A percentile compares a stretch with the other conserved stretches of the same genome.
phyloP scores from a whole-genome alignment of 2,113 vertebrate species.

The Gopherus evgoodei region DNA sequence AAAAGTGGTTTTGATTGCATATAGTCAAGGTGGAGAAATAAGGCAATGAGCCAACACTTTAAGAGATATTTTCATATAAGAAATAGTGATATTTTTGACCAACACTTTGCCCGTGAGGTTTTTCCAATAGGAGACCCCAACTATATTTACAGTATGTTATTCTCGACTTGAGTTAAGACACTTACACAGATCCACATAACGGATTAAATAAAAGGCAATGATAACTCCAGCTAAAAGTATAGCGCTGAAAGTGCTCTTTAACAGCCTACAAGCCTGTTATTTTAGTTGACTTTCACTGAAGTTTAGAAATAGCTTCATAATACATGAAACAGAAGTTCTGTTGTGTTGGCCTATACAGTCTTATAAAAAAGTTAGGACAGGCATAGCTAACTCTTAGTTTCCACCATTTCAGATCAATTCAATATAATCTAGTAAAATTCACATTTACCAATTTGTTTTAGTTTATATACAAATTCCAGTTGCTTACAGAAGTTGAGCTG shows the following conservation, averaged over 20 bases:
- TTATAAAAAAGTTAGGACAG: background rate
- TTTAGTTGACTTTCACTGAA: background rate
- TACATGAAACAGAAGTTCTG: background rate
- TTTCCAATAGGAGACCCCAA: background rate
- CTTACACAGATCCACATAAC: background rate
- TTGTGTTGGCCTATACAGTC: background rate
- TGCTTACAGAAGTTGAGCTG: slow-evolving; percentile 43
- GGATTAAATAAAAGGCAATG: background rate
- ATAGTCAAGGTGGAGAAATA: slow-evolving; percentile 30
- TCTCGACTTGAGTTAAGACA: background rate
- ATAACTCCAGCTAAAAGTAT: background rate
- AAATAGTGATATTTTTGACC: background rate
- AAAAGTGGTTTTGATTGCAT: background rate
- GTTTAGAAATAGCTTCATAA: background rate
- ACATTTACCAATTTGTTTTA: background rate
- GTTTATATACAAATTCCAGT: slow-evolving; percentile 36
- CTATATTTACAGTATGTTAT: background rate
- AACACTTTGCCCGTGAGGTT: background rate
- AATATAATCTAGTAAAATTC: background rate
- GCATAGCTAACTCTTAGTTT: background rate
- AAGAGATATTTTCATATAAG: background rate
- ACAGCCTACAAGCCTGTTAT: background rate
- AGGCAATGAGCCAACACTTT: background rate
- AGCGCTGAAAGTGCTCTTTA: background rate
- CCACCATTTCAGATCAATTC: slow-evolving; percentile 23